phyloP scores from a whole-genome alignment of 1,140 invertebrate genomes.

The Xylocopa sonorina region DNA sequence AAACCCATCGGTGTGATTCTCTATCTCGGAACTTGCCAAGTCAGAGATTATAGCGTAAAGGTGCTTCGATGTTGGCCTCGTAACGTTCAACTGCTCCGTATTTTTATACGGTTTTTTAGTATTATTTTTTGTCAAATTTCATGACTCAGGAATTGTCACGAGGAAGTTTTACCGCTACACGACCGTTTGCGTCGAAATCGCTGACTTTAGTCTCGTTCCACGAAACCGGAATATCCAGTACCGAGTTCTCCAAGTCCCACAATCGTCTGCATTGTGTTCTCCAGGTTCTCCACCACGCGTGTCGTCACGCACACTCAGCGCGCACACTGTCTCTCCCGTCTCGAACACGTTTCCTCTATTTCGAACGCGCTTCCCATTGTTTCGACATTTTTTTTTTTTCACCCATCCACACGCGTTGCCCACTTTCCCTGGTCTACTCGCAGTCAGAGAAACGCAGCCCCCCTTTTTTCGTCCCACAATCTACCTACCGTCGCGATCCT shows the following conservation, averaged over 20 bases:
- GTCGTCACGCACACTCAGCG: background rate
- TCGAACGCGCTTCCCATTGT: background rate
- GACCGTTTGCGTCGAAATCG: background rate
- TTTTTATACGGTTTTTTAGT: too few species aligned
- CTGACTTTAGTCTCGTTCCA: constrained; percentile 7
- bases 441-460: background rate
- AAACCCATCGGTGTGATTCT: too few species aligned
- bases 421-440: background rate
- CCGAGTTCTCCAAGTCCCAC: background rate
- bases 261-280: background rate
- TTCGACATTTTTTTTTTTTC: background rate
- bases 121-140: background rate
- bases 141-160: background rate
- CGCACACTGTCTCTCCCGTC: background rate
- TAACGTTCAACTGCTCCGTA: too few species aligned
- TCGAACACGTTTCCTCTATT: background rate
- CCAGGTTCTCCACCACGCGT: background rate
- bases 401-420: too few species aligned
- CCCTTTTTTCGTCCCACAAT: background rate
- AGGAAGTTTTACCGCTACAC: background rate
- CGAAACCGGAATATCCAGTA: constrained; percentile 22
- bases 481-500: background rate
- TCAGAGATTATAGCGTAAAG: too few species aligned
- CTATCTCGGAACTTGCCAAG: too few species aligned
- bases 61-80: too few species aligned